Evolutionary conservation across 2,888 invertebrate species (phyloP).

Genomic region (Norana najaformis): DNA sequence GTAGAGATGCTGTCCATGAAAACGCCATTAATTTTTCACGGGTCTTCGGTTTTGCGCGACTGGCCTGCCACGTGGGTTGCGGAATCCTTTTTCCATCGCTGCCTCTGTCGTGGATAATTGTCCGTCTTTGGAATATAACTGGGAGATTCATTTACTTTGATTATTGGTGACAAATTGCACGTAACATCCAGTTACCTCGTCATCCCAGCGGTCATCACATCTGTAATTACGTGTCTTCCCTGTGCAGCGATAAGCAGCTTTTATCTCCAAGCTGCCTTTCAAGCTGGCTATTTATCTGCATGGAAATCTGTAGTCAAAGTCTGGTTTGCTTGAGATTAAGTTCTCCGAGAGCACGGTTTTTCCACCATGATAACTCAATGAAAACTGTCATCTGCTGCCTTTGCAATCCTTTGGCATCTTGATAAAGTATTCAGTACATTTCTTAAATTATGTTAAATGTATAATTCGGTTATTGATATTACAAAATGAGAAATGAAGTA

Average conservation of each 20-base stretch:
- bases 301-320: too few species aligned
- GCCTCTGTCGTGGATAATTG: neutral
- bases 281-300: neutral
- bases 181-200: neutral
- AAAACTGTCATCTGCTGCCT: too few species aligned
- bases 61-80: neutral
- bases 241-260: neutral
- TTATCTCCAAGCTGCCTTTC: neutral
- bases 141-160: neutral
- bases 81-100: neutral
- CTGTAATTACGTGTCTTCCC: neutral
- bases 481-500: too few species aligned
- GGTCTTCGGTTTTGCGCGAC: neutral
- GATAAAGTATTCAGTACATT: too few species aligned
- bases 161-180: neutral
- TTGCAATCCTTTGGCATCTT: too few species aligned
- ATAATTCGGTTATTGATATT: too few species aligned
- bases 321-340: too few species aligned
- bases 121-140: neutral
- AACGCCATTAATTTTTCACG: neutral
- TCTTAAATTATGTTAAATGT: too few species aligned
- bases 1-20: neutral
- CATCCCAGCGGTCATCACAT: neutral
- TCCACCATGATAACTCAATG: too few species aligned
- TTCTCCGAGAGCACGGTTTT: too few species aligned